These are phyloP conservation scores for Frieseomelitta varia DNA, from an alignment of 1,140 invertebrate genomes.

Conservation along the genomic window DNA sequence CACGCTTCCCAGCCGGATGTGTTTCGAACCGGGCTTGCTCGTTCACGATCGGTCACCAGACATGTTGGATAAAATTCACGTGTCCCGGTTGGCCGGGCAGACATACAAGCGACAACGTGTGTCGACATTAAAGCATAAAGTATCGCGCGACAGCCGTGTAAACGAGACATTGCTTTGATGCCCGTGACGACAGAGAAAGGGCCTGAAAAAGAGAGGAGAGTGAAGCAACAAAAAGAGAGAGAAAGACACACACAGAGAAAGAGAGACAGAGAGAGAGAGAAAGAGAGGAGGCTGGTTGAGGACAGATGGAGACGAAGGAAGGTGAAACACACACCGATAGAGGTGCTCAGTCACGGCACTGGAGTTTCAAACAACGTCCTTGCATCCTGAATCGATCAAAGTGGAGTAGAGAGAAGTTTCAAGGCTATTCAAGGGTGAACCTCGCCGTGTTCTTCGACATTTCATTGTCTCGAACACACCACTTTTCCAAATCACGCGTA, in stretches of 20 bases:
- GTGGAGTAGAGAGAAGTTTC: not conserved
- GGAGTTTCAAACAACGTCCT: not conserved
- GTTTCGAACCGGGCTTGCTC: slow-evolving; percentile 19
- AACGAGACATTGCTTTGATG: slow-evolving; percentile 65
- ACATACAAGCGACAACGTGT: slow-evolving; percentile 56
- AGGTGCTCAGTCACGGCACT: slow-evolving; percentile 9
- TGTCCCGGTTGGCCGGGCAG: slow-evolving; percentile 42
- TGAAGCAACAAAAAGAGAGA: no score
- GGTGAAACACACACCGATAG: slow-evolving; percentile 28
- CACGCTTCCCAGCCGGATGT: slow-evolving; percentile 11
- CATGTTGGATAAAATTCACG: slow-evolving; percentile 52
- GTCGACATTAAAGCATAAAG: slow-evolving; percentile 63
- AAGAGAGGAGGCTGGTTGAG: slow-evolving; percentile 5
- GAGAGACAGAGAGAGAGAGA: not conserved
- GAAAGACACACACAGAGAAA: no score
- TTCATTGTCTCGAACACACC: not conserved
- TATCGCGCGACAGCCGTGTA: slow-evolving; percentile 62
- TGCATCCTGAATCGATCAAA: slow-evolving; percentile 1
- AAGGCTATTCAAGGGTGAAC: not conserved
- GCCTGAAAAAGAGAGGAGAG: not conserved
- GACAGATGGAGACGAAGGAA: slow-evolving; percentile 31
- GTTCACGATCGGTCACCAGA: slow-evolving; percentile 42
- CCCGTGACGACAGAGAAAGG: slow-evolving; percentile 50
- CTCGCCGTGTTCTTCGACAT: not conserved
- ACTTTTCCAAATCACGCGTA: not conserved